phyloP scores from a whole-genome alignment of 1,140 invertebrate genomes.

The Drosophila nasuta region DNA sequence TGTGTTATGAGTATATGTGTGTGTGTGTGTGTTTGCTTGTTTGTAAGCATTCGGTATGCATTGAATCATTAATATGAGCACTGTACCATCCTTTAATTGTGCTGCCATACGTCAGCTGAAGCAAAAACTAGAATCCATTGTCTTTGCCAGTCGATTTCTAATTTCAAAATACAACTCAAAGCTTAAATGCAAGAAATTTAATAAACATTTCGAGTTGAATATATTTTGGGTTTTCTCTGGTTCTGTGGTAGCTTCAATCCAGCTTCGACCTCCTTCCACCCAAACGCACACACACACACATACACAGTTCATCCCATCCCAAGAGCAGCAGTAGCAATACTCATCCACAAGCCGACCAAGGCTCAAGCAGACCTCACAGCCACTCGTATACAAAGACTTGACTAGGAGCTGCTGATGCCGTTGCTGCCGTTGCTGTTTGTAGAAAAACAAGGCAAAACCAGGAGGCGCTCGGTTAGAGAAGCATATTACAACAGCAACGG shows the following conservation, averaged over 20 bases:
- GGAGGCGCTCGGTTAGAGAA: slow-evolving; percentile 32
- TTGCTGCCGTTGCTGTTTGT: slow-evolving; percentile 62
- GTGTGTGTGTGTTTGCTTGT: not conserved
- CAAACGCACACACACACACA: not conserved
- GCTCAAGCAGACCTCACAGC: slow-evolving; percentile 44
- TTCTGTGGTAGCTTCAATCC: not conserved
- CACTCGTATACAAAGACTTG: slow-evolving; percentile 45
- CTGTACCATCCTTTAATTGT: slow-evolving; percentile 35
- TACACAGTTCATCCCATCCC: not conserved
- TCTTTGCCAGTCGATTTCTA: slow-evolving; percentile 60
- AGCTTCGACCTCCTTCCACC: slow-evolving; percentile 20
- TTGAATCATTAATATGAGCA: slow-evolving; percentile 39
- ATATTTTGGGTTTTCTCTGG: slow-evolving; percentile 62
- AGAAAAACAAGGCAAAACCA: slow-evolving; percentile 64
- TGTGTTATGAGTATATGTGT: not conserved
- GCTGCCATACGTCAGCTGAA: not conserved
- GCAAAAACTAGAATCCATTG: slow-evolving; percentile 31
- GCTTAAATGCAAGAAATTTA: slow-evolving; percentile 83
- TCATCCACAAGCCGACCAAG: slow-evolving; percentile 32
- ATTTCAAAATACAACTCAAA: slow-evolving; percentile 54
- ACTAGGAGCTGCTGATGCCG: slow-evolving; percentile 45
- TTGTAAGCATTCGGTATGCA: slow-evolving; percentile 26
- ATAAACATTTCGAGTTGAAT: slow-evolving; percentile 79
- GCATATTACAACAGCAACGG: slow-evolving; percentile 67
- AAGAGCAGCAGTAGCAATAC: slow-evolving; percentile 13